Evolutionary conservation across 2,113 vertebrate genomes (phyloP), one percentile per base, ranked within the genome.

Genomic region (Melospiza georgiana): DNA sequence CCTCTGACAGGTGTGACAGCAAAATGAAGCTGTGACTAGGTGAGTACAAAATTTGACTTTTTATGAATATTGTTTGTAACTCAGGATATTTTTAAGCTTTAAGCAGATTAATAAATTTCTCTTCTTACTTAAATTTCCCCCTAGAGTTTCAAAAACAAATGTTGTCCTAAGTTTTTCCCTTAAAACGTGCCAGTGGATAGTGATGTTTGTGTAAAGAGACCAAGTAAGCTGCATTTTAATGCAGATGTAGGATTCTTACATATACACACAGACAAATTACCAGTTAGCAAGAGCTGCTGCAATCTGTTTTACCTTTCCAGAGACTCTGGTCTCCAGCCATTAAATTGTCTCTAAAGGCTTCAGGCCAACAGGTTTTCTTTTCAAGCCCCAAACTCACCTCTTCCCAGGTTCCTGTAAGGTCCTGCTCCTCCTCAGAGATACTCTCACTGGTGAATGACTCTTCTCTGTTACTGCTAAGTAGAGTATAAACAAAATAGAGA

Each of bases 1-100:
- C 43, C 24, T 19, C 30, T 6, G 11, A 72, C 6, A 57, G 21
- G 10, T 24, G 12, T 0, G 1, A 46, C 7, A 77, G 4, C 8
- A 84, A 69, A 92, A 73, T 41, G 55, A 58, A 89, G 30, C 39
- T 87, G 46, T 74, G 46, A 51, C 12, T 51, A 55, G 12, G 10
- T 2, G 14, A 81, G 19, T 24, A 58, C 4, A 11, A 54, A 46
- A 37, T 66, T 28, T 66, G 6, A n/a, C 3, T 83, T 80, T 73
- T 62, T 69, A 75, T 67, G 51, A 67, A 19, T 68, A 27, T 37
- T 68, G 13, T n/a, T 13, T 8, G 18, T 62, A 90, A 87, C 8
- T 54, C 10, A 15, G 30, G 27, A 35, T 58, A 41, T 76, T 74
- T 90, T 86, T n/a, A 92, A 71, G 12, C 10, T 71, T 44, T 13